A percentile compares a stretch with the other conserved stretches of the same genome.
These are phyloP conservation scores for Drosophila birchii DNA, from an alignment of 2,888 invertebrate genomes.

Conservation along the genomic window DNA sequence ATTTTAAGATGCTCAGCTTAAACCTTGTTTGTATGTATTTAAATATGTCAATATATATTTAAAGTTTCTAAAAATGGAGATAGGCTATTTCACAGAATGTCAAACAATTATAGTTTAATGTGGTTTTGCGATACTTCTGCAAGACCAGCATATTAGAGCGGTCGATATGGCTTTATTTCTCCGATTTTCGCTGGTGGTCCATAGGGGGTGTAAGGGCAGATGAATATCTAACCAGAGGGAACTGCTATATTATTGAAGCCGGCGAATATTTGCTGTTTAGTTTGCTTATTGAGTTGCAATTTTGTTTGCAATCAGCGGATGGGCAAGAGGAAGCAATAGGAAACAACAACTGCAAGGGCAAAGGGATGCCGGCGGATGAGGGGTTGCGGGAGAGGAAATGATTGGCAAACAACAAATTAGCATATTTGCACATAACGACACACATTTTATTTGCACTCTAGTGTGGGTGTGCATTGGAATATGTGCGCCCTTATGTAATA, in stretches of 20 bases:
- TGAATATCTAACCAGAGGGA: slow-evolving; percentile 1
- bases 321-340: slow-evolving; percentile 45
- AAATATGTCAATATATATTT: not conserved
- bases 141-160: not conserved
- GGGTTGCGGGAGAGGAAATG: slow-evolving; percentile 13
- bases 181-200: slow-evolving; percentile 20
- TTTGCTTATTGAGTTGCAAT: slow-evolving; percentile 79
- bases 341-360: slow-evolving; percentile 33
- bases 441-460: slow-evolving; percentile 58
- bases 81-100: not conserved
- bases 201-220: not conserved
- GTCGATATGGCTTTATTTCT: slow-evolving; percentile 55
- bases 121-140: not conserved
- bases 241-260: slow-evolving; percentile 11
- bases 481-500: slow-evolving; percentile 56
- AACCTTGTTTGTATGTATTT: not conserved
- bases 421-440: slow-evolving; percentile 74
- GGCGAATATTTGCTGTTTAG: slow-evolving; percentile 69
- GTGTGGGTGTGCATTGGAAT: not conserved
- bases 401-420: slow-evolving; percentile 73
- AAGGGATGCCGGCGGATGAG: not conserved
- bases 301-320: slow-evolving; percentile 76
- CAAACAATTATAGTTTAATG: not conserved
- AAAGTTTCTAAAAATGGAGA: not conserved
- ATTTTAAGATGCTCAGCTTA: not conserved